Base-by-base conservation (phyloP, 2,888 invertebrate genomes). In the Aradus depressus region DNA sequence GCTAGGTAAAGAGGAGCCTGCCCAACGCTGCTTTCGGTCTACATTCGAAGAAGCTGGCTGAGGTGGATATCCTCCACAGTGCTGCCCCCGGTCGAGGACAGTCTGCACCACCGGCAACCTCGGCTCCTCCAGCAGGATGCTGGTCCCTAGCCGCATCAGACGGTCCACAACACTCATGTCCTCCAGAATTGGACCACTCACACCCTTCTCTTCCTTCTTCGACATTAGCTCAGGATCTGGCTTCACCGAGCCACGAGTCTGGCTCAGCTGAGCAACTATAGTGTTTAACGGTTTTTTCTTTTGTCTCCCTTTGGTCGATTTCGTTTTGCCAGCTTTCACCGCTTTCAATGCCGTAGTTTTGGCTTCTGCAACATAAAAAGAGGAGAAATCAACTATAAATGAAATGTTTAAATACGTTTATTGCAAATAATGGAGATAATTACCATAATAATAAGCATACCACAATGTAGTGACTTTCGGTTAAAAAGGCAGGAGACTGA, bases 91-190 rank as follows among this genome's bases (percentile, higher is more conserved):
- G 10, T 10, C 31, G 10, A 12, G 31, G 10, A 31, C 31, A 31
- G 31, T 12, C 31, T 31, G 31, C 8, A 31, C 10, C 31, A 31
- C 31, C 31, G 31, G 31, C 31, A 31, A 31, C n/a, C n/a, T n/a
- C n/a, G n/a, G 26, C 14, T 52, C 53, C 48, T 62, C 62, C 10
- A 62, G 53, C 51, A 59, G 61, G 23, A 62, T 59, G 26, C 59
- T 59, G 6, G 62, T 62, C 14, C 62, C 62, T 10, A 62, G 55
- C 18, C 59, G 58, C 47, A 60, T 61, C 32, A 62, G 56, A n/a
- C 59, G 55, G 44, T 60, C 54, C 2, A 61, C 51, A 21, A 61
- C 60, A 10, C 44, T 44, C 18, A 34, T 6, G 16, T 16, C 16
- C 14, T 47, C 47, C n/a, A 19, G n/a, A 37, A 47, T 8, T 18